A percentile compares a stretch with the other conserved stretches of the same genome.
Evolutionary conservation across 1,140 invertebrate genomes (phyloP).

Genomic region (Lucilia cuprina): DNA sequence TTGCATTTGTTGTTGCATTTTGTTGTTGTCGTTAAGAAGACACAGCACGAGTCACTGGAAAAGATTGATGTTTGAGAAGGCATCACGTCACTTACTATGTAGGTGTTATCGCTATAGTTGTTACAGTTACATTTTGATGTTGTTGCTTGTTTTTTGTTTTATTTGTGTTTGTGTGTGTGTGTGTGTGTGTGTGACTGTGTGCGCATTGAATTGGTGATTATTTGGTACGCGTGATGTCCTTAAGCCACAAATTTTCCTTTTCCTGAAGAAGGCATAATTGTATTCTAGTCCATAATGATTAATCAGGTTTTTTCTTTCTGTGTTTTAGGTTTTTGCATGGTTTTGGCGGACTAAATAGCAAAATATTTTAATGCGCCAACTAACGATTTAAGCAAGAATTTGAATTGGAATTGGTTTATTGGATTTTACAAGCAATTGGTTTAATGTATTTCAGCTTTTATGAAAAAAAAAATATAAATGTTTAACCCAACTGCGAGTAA

Average conservation of each 20-base stretch:
- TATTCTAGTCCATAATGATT: no score
- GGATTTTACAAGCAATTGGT: no score
- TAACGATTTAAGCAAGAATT: no score
- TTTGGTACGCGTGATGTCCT: conserved; percentile 30
- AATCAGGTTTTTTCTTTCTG: no score
- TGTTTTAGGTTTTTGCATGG: no score
- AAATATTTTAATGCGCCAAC: no score
- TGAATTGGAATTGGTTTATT: no score
- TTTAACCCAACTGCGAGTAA: no score
- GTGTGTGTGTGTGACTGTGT: neutral
- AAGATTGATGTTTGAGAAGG: conserved; percentile 23
- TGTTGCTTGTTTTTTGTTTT: neutral
- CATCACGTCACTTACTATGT: conserved; percentile 23
- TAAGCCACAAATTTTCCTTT: neutral
- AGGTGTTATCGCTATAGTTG: neutral
- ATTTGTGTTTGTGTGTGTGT: neutral
- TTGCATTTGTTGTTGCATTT: neutral
- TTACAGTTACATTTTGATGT: neutral
- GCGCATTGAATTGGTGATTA: neutral
- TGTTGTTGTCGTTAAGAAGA: neutral
- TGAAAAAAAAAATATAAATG: no score
- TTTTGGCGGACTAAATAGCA: no score
- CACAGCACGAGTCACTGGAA: conserved; percentile 5
- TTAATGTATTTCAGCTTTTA: no score
- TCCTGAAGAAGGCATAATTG: no score